Evolutionary conservation across 2,797 vertebrate species (phyloP).

Genomic region (Apogon talboti): DNA sequence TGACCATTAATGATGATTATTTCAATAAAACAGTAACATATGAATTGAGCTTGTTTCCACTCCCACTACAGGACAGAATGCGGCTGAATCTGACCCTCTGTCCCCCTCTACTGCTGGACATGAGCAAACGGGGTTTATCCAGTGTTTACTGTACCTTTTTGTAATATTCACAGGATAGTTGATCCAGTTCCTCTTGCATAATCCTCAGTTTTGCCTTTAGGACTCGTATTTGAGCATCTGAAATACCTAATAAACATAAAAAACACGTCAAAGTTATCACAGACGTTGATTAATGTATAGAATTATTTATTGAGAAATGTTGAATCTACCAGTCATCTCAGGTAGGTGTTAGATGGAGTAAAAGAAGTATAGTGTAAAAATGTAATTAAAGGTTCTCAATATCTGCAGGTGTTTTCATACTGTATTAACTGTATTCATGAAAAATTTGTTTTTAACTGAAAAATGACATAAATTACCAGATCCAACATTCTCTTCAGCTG

Average conservation of each 20-base stretch:
- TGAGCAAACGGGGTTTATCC: background rate
- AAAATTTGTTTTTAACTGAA: conserved; percentile 1
- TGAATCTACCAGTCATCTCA: background rate
- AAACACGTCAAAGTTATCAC: background rate
- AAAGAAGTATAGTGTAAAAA: too few species aligned
- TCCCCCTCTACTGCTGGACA: conserved; percentile 10
- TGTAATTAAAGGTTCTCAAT: too few species aligned
- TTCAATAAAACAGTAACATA: background rate
- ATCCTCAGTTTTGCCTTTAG: conserved; percentile 92
- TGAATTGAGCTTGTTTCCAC: background rate
- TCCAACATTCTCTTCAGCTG: conserved; percentile 81
- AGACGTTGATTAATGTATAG: background rate
- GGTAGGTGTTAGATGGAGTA: background rate
- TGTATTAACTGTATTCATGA: background rate
- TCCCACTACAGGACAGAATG: background rate
- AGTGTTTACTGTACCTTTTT: conserved; percentile 84
- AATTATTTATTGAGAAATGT: background rate
- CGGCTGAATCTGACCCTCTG: background rate
- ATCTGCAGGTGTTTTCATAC: too few species aligned
- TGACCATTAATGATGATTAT: background rate
- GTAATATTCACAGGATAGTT: conserved; percentile 85
- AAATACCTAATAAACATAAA: conserved; percentile 38
- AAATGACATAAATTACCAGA: conserved; percentile 79
- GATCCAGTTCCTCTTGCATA: conserved; percentile 91
- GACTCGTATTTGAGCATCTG: conserved; percentile 91